Conservation (phyloP, 2,888 invertebrate species). For the Drosophila infuscata region DNA sequence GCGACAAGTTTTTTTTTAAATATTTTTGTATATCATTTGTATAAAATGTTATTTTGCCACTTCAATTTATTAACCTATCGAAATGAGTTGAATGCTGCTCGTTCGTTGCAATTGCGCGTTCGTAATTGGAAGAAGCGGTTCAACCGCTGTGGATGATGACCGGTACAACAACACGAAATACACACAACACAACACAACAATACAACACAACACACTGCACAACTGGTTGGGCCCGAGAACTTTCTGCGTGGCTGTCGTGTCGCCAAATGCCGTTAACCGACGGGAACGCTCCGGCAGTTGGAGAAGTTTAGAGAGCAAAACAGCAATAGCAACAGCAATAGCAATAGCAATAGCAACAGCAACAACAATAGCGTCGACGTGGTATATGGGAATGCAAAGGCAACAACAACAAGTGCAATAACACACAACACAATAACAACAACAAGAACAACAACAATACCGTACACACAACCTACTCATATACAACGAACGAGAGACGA, state of each 20-base stretch:
- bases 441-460: slow-evolving; percentile 41
- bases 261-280: slow-evolving; percentile 75
- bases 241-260: slow-evolving; percentile 74
- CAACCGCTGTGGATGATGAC: slow-evolving; percentile 28
- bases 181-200: slow-evolving; percentile 39
- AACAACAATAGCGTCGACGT: neutral
- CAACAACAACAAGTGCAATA: slow-evolving; percentile 63
- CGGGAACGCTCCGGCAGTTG: slow-evolving; percentile 57
- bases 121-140: neutral
- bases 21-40: neutral
- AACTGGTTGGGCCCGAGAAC: slow-evolving; percentile 58
- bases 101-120: neutral
- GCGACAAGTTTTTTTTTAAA: neutral
- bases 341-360: slow-evolving; percentile 31
- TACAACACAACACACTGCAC: slow-evolving; percentile 39
- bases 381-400: slow-evolving; percentile 36
- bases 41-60: neutral
- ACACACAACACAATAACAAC: slow-evolving; percentile 66
- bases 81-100: neutral
- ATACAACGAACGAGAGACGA: slow-evolving; percentile 72
- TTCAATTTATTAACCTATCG: neutral
- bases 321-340: slow-evolving; percentile 65
- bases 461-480: slow-evolving; percentile 52
- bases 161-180: slow-evolving; percentile 42
- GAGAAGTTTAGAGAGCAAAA: slow-evolving; percentile 72